Conservation (phyloP, 1,140 invertebrate species). For the Drosophila baimaii region DNA sequence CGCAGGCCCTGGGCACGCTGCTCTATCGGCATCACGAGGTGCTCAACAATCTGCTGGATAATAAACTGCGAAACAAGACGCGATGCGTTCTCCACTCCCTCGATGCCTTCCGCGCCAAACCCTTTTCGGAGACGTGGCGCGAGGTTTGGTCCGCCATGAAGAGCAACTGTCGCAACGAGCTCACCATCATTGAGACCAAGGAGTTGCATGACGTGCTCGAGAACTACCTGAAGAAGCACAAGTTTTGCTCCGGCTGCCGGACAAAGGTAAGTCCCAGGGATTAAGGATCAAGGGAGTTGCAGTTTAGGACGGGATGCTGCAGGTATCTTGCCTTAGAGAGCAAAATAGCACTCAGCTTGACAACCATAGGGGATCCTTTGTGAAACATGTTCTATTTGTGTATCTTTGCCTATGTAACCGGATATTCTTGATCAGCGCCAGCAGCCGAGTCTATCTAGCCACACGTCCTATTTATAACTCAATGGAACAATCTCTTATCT, state of each 20-base stretch:
- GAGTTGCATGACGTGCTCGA: slow-evolving; percentile 93
- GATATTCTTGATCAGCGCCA: not conserved
- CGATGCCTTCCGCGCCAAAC: slow-evolving; percentile 92
- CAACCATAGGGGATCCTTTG: too few relatives aligned
- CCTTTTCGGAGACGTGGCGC: slow-evolving; percentile 89
- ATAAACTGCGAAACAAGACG: slow-evolving; percentile 94
- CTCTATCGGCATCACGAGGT: slow-evolving; percentile 93
- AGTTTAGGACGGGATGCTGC: not conserved
- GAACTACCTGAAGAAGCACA: slow-evolving; percentile 95
- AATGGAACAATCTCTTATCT: slow-evolving; percentile 1
- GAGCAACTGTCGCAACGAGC: slow-evolving; percentile 91
- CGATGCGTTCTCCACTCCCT: slow-evolving; percentile 94
- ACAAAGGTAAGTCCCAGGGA: slow-evolving; percentile 89
- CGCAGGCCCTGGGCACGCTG: slow-evolving; percentile 91
- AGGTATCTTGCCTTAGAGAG: too few relatives aligned
- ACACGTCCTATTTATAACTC: not conserved
- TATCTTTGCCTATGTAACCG: not conserved
- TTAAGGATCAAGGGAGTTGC: not conserved
- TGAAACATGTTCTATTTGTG: too few relatives aligned
- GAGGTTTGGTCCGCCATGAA: slow-evolving; percentile 96
- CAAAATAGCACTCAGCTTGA: too few relatives aligned
- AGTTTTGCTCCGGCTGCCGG: slow-evolving; percentile 96
- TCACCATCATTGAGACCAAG: slow-evolving; percentile 93
- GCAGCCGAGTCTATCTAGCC: not conserved
- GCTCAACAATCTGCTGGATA: slow-evolving; percentile 91